Percentiles rank a stretch among this genome's conserved stretches.
Evolutionary conservation across 1,140 invertebrate species (phyloP).

Genomic region (Drosophila baimaii): DNA sequence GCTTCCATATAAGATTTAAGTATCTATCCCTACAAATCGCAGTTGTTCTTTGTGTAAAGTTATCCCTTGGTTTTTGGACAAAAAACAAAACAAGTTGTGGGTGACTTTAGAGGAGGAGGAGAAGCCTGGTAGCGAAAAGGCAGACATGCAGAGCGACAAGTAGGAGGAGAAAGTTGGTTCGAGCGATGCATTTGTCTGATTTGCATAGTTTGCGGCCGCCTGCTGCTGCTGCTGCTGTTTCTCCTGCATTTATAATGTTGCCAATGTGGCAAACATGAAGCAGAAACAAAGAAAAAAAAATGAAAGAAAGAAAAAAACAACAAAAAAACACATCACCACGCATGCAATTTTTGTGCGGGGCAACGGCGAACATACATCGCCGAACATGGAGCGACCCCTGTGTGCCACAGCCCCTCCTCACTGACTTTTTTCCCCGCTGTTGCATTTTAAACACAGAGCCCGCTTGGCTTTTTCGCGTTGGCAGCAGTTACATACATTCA

Average conservation of each 20-base stretch:
- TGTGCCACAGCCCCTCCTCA: no score
- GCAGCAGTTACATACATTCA: constrained; percentile 66
- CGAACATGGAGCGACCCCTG: constrained; percentile 12
- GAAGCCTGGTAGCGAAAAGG: constrained; percentile 1
- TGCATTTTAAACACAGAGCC: constrained; percentile 73
- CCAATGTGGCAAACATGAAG: constrained; percentile 52
- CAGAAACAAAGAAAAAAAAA: background rate
- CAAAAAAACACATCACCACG: constrained; percentile 51
- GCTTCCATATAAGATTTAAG: background rate
- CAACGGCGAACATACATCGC: constrained; percentile 49
- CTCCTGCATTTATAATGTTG: constrained; percentile 78
- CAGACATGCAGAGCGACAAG: background rate
- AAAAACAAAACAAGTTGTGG: constrained; percentile 42
- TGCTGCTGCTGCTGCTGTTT: constrained; percentile 58
- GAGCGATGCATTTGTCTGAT: constrained; percentile 65
- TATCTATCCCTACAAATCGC: background rate
- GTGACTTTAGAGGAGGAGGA: background rate
- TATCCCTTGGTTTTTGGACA: background rate
- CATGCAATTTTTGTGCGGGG: constrained; percentile 61
- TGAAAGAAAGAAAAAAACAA: constrained; percentile 4
- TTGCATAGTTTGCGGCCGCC: constrained; percentile 71
- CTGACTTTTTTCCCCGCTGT: constrained; percentile 43
- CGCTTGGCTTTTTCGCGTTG: constrained; percentile 64
- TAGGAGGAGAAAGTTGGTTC: constrained; percentile 4
- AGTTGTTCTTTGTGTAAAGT: background rate